These are phyloP conservation scores for Todus mexicanus DNA, from an alignment of 2,797 vertebrate species.

Conservation along the genomic window DNA sequence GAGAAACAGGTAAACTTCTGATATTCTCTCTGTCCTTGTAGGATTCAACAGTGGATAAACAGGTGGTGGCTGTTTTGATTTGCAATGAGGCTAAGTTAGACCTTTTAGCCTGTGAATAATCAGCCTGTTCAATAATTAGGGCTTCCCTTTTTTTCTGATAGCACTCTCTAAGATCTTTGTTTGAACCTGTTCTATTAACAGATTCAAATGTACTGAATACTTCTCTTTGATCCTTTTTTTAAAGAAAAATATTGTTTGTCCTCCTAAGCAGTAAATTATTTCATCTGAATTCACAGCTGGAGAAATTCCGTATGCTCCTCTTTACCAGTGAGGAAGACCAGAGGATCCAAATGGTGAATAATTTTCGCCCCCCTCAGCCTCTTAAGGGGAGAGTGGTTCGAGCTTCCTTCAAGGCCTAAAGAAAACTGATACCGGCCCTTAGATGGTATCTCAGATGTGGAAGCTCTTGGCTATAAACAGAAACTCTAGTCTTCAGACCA, in stretches of 20 bases:
- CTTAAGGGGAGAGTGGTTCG: constrained; percentile 88
- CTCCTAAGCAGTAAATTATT: not conserved
- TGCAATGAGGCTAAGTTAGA: not conserved
- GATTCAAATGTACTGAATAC: not conserved
- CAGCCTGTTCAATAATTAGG: not conserved
- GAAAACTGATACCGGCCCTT: not conserved
- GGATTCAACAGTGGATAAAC: not conserved
- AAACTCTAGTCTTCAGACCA: not conserved
- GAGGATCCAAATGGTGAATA: constrained; percentile 91
- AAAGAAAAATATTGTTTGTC: not conserved
- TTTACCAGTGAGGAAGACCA: constrained; percentile 84
- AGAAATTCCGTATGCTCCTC: constrained; percentile 88
- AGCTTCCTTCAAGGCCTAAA: constrained; percentile 83
- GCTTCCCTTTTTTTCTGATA: not conserved
- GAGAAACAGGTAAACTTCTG: constrained; percentile 86
- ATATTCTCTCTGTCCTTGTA: not conserved
- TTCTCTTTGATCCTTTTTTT: not conserved
- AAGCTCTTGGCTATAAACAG: not conserved
- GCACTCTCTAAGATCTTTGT: not conserved
- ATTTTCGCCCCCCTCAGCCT: constrained; percentile 92
- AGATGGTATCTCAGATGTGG: too few species aligned
- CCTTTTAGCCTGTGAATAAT: not conserved
- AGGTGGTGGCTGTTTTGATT: not conserved
- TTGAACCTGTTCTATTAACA: not conserved
- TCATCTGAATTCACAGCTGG: constrained; percentile 79